Evolutionary conservation across 1,140 invertebrate genomes (phyloP).

Genomic region (Oncopodura yosiiana): DNA sequence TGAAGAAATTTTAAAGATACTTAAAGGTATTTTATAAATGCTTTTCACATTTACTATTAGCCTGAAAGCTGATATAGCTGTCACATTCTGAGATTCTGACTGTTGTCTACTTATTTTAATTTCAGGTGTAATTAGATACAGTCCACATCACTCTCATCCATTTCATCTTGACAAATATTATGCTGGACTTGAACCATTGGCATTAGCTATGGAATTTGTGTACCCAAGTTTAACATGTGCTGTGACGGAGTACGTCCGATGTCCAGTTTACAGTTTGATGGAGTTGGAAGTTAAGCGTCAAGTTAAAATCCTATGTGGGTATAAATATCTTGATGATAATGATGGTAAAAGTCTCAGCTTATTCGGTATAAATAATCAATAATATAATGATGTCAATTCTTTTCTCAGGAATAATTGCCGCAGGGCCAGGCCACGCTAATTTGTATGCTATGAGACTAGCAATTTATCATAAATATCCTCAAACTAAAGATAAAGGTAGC

Average conservation of each 20-base stretch:
- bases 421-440: conserved; percentile 6
- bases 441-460: conserved; percentile 2
- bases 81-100: no score
- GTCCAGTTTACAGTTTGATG: conserved; percentile 9
- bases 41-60: no score
- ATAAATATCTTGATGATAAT: not conserved
- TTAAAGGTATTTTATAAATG: no score
- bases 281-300: conserved; percentile 4
- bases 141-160: conserved; percentile 3
- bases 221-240: not conserved
- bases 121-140: not conserved
- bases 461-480: not conserved
- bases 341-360: conserved; percentile 9
- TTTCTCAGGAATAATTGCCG: no score
- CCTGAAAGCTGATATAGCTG: no score
- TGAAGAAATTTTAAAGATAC: not conserved
- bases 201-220: conserved; percentile 6
- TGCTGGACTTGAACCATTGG: conserved; percentile 18
- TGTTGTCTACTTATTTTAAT: no score
- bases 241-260: not conserved
- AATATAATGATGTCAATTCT: no score
- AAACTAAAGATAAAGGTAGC: conserved; percentile 6
- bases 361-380: no score
- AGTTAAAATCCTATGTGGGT: conserved; percentile 6
- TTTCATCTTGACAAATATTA: not conserved